Evolutionary conservation across 1,140 invertebrate genomes (phyloP), one percentile per base, ranked within the genome.

Genomic region (Drosophila kikkawai): DNA sequence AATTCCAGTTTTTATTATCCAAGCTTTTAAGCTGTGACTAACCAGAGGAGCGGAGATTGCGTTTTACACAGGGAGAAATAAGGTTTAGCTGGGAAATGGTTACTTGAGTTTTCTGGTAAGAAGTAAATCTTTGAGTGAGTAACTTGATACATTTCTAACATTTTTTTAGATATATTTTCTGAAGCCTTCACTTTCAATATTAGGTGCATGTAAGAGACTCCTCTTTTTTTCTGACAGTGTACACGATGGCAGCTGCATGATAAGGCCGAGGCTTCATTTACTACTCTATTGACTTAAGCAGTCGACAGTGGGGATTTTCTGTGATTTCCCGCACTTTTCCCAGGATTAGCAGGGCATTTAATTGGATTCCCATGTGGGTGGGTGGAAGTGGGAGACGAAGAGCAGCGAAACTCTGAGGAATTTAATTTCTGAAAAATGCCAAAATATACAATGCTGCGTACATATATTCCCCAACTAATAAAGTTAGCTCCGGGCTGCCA

Each of bases 11-110:
- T 73, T 91, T 91, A 90, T 91, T 76, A 78, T 68, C 85, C 78
- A 80, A 91, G 86, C 85, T 82, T 91, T 90, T 90, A 91, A 90
- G 85, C 82, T 73, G 59, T 79, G 85, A 82, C 82, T 91, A 82
- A 73, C 63, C 69, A 69, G 51, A 69, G 64, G 45, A 56, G 15
- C 75, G 41, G 36, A 77, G 56, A 60, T 68, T 68, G 50, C 17
- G 64, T 32, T 56, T 4, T 41, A 17, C 56, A 63, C 58, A 1
- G 6, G 3, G 29, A 53, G 26, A 65, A 75, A 51, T 39, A 22
- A 5, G 0, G 3, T 0, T 34, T 0, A 6, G n/a, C 3, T 1
- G 1, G 19, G 9, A 15, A 26, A 15, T 26, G 26, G 26, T 26
- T 22, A 22, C 22, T 2, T 2, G 12, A 8, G 15, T 26, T 26